These are phyloP conservation scores for Drosophila recens DNA, from an alignment of 2,888 invertebrate genomes.

Conservation along the genomic window DNA sequence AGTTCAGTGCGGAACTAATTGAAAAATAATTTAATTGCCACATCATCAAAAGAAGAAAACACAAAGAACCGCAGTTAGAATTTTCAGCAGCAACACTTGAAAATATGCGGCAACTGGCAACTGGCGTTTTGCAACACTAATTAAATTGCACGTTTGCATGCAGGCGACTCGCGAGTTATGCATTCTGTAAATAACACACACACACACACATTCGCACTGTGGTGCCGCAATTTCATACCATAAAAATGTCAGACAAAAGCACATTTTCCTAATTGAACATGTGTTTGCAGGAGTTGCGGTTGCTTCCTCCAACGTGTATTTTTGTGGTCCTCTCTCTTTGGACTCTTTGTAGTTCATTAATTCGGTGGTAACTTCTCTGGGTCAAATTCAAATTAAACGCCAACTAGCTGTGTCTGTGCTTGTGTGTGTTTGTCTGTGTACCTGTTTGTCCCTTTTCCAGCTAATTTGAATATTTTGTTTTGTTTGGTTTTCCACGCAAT, in stretches of 20 bases:
- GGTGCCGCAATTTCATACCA: slow-evolving; percentile 24
- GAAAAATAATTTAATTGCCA: slow-evolving; percentile 50
- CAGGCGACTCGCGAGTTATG: slow-evolving; percentile 40
- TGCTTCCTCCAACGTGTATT: slow-evolving; percentile 10
- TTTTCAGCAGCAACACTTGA: slow-evolving; percentile 10
- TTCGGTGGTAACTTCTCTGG: slow-evolving; percentile 36
- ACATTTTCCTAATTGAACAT: slow-evolving; percentile 73
- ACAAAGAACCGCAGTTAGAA: slow-evolving; percentile 1
- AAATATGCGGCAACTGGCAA: slow-evolving; percentile 1
- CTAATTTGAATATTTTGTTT: slow-evolving; percentile 70
- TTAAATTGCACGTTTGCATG: slow-evolving; percentile 51
- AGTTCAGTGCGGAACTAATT: slow-evolving; percentile 53
- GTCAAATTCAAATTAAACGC: slow-evolving; percentile 76
- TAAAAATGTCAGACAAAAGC: slow-evolving; percentile 51
- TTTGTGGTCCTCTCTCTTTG: slow-evolving; percentile 16
- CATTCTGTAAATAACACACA: slow-evolving; percentile 26
- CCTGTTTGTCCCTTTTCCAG: slow-evolving; percentile 8
- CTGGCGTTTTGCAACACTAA: slow-evolving; percentile 53
- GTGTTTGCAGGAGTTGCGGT: slow-evolving; percentile 54
- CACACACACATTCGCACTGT: slow-evolving; percentile 41
- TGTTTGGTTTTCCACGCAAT: slow-evolving; percentile 45
- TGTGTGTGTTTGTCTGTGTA: slow-evolving; percentile 6
- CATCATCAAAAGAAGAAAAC: neutral
- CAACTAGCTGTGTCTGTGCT: slow-evolving; percentile 12
- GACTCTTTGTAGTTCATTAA: slow-evolving; percentile 72